These are phyloP conservation scores for Eueremaeus valkanovi DNA, from an alignment of 2,888 invertebrate species.

Conservation along the genomic window DNA sequence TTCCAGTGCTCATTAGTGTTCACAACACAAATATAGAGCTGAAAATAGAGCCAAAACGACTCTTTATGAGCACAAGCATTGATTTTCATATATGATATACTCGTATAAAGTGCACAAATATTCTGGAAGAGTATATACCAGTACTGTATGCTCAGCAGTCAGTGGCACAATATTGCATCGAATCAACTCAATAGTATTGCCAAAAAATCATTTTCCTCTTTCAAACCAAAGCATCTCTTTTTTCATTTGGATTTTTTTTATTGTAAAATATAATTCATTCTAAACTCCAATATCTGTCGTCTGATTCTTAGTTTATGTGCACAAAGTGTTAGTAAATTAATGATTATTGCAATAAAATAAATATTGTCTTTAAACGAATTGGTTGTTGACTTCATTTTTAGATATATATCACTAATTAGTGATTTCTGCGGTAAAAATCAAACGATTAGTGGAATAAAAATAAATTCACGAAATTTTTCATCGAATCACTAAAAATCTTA, in stretches of 20 bases:
- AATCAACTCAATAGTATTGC: too few relatives aligned
- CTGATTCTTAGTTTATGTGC: too few relatives aligned
- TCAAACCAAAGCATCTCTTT: too few relatives aligned
- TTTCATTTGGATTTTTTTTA: too few relatives aligned
- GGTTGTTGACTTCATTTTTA: constrained; percentile 4
- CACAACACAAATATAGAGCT: constrained; percentile 11
- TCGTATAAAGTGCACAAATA: too few relatives aligned
- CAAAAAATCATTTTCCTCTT: too few relatives aligned
- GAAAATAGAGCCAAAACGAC: constrained; percentile 19
- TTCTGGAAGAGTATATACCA: too few relatives aligned
- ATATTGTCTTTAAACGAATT: neutral
- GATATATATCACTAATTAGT: constrained; percentile 13
- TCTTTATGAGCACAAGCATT: neutral
- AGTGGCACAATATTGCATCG: too few relatives aligned
- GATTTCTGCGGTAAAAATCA: neutral
- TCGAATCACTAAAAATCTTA: neutral
- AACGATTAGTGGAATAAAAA: neutral
- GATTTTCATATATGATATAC: neutral
- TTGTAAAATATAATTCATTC: too few relatives aligned
- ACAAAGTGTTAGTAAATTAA: too few relatives aligned
- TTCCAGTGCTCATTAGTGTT: constrained; percentile 17
- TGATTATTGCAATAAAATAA: neutral
- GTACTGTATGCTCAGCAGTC: too few relatives aligned
- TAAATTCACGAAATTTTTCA: neutral
- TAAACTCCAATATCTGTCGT: too few relatives aligned